Evolutionary conservation across 2,797 vertebrate species (phyloP), one percentile per base, ranked within the genome.

Genomic region (Artibeus jamaicensis): DNA sequence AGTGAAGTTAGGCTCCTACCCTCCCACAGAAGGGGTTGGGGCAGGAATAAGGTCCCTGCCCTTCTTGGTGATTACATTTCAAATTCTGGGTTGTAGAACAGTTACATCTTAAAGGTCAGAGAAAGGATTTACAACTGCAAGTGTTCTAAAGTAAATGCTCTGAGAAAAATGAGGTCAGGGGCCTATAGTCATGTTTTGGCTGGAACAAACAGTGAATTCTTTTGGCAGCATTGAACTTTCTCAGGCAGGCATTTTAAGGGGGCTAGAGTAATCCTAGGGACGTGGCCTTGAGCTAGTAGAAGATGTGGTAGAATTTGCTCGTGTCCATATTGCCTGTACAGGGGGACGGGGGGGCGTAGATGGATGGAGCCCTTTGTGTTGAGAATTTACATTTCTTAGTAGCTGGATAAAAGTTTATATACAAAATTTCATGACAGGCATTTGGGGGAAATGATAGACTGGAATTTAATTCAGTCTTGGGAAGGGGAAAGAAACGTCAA

Each of bases 21-120:
- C 10, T 82, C 48, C 32, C 71, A 37, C 79, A 84, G 70, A 89
- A 62, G 6, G 37, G 67, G 39, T 62, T 62, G 59, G 5, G 26
- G 9, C 21, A 55, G 22, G 0, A 32, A 53, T 22, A 50, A 73
- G 44, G 71, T n/a, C 37, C 53, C 29, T 91, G 4, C 65, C 74
- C 68, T 83, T 65, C 48, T 67, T 44, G 32, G 9, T 78, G 37
- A 57, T 82, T 76, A 57, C 29, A 39, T 94, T 95, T 79, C n/a
- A 91, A 62, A 87, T 84, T 93, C 42, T 96, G 73, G 55, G 22
- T 91, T 85, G n/a, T 79, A 34, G 65, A 90, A 93, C 39, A 59
- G 92, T 82, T 92, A 26, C 21, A 29, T 76, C 29, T 91, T 79
- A 93, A n/a, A 15, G 29, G 34, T 21, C 74, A 93, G 59, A 90